phyloP scores from a whole-genome alignment of 2,113 vertebrate genomes.

The Marcusenius ussheri region DNA sequence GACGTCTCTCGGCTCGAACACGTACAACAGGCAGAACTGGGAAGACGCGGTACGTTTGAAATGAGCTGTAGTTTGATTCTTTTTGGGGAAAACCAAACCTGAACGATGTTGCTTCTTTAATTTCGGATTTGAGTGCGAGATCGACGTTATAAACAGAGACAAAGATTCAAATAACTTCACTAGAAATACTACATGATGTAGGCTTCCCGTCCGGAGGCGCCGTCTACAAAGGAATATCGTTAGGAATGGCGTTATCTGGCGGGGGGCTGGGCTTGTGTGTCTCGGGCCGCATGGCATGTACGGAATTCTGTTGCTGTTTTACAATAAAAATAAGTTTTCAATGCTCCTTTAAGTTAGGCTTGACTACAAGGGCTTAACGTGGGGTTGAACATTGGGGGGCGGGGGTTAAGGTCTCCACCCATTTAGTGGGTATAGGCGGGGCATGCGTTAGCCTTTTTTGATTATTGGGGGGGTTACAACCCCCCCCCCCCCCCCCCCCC shows the following conservation, averaged over 20 bases:
- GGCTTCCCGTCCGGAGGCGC: not conserved
- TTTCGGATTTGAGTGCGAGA: not conserved
- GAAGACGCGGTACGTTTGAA: slow-evolving; percentile 80
- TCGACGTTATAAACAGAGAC: not conserved
- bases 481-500: too few relatives aligned
- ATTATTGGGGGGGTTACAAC: not conserved
- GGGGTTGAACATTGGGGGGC: not conserved
- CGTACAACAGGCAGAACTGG: slow-evolving; percentile 97
- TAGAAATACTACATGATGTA: not conserved
- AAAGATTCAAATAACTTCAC: not conserved
- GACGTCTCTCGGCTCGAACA: slow-evolving; percentile 91
- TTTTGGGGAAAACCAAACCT: not conserved
- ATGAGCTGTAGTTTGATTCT: not conserved
- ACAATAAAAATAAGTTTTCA: not conserved
- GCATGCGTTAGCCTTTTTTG: not conserved
- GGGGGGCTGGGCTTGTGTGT: not conserved
- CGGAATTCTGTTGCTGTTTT: not conserved
- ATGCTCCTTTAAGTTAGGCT: not conserved
- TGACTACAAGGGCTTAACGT: not conserved
- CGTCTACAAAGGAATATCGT: not conserved
- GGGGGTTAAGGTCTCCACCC: not conserved
- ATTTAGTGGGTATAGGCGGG: too few relatives aligned
- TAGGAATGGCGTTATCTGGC: not conserved
- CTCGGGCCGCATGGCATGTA: not conserved
- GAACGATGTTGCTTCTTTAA: not conserved